Conservation (phyloP, 92 coral and sea anemone genomes). For the Epizoanthus stellaris region DNA sequence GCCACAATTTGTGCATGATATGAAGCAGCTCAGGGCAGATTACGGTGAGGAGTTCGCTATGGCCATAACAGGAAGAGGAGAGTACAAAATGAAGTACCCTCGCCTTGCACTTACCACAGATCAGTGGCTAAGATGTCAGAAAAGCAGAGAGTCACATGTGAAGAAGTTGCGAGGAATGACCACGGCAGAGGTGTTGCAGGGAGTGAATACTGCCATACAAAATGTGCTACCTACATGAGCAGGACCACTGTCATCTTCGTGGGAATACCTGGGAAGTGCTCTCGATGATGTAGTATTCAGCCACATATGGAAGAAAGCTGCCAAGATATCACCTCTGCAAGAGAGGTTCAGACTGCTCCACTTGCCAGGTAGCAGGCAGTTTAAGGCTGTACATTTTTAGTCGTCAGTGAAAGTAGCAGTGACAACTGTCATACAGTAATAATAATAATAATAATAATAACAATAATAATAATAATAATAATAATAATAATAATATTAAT, state of each 20-base stretch:
- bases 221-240: background rate
- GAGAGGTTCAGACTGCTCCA: slow-evolving; percentile 53
- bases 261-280: slow-evolving; percentile 48
- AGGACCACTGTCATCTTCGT: slow-evolving; percentile 37
- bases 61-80: slow-evolving; percentile 67
- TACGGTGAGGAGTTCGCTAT: slow-evolving; percentile 60
- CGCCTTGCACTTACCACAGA: slow-evolving; percentile 55
- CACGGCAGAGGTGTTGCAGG: slow-evolving; percentile 50
- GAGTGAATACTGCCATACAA: background rate
- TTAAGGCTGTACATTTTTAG: slow-evolving; percentile 47
- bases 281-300: slow-evolving; percentile 56
- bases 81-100: slow-evolving; percentile 49
- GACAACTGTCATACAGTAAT: slow-evolving; percentile 51
- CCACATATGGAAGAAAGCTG: slow-evolving; percentile 59
- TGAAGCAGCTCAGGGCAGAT: slow-evolving; percentile 60
- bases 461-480: no score
- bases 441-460: no score
- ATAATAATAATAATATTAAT: no score
- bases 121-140: slow-evolving; percentile 59
- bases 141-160: slow-evolving; percentile 57
- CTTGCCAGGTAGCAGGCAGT: no score
- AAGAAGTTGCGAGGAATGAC: slow-evolving; percentile 45
- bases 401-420: slow-evolving; percentile 50
- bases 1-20: slow-evolving; percentile 59
- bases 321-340: slow-evolving; percentile 48